Evolutionary conservation across 2,888 invertebrate genomes (phyloP).

Genomic region (Therioaphis trifolii): DNA sequence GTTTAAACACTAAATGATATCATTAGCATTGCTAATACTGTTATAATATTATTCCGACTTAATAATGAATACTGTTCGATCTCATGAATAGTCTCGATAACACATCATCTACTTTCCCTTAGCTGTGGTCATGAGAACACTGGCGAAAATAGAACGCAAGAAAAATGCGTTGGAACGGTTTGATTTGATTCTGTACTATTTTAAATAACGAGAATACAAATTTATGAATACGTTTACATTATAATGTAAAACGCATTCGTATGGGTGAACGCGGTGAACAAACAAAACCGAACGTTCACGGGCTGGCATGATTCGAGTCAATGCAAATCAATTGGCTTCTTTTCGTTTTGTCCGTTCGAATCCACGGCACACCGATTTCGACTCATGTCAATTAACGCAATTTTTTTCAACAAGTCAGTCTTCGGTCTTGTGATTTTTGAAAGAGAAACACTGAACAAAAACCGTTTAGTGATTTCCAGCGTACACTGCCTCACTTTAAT

Average conservation of each 20-base stretch:
- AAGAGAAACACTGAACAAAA: no score
- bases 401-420: background rate
- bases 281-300: background rate
- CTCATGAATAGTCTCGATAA: background rate
- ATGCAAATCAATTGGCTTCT: background rate
- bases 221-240: background rate
- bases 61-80: background rate
- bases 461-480: no score
- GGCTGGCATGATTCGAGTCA: background rate
- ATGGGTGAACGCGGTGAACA: background rate
- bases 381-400: background rate
- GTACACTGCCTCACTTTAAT: background rate
- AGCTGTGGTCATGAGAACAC: background rate
- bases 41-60: background rate
- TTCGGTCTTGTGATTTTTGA: background rate
- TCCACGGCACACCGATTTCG: background rate
- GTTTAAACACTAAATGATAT: background rate
- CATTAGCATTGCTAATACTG: conserved; percentile 1
- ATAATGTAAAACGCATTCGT: background rate
- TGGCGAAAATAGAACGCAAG: background rate
- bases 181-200: background rate
- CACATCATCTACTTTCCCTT: conserved; percentile 8
- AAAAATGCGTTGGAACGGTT: conserved; percentile 1
- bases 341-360: background rate
- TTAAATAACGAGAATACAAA: conserved; percentile 4